Evolutionary conservation across 2,113 vertebrate genomes (phyloP).

Genomic region (Cyprinodon variegatus): DNA sequence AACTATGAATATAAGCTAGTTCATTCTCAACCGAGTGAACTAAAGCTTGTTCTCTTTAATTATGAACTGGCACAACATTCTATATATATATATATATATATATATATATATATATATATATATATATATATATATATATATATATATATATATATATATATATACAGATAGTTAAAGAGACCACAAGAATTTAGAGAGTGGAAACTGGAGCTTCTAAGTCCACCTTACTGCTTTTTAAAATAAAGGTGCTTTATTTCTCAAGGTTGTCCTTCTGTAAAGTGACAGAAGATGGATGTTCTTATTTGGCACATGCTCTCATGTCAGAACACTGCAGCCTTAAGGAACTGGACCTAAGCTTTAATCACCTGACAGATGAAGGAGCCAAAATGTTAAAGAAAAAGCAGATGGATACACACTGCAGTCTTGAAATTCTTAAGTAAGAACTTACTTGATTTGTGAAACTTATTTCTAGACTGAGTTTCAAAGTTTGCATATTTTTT

Average conservation of each 20-base stretch:
- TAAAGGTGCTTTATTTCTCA: constrained; percentile 10
- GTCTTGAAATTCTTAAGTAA: constrained; percentile 39
- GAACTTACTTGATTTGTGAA: background rate
- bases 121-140: too few relatives aligned
- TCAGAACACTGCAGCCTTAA: constrained; percentile 24
- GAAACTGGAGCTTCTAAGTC: too few relatives aligned
- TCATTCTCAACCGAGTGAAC: too few relatives aligned
- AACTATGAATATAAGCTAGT: too few relatives aligned
- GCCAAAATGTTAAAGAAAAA: constrained; percentile 14
- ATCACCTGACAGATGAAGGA: constrained; percentile 39
- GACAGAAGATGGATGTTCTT: constrained; percentile 31
- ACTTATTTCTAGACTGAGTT: background rate
- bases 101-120: too few relatives aligned
- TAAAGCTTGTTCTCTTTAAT: too few relatives aligned
- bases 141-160: too few relatives aligned
- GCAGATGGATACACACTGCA: constrained; percentile 16
- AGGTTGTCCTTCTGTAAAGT: constrained; percentile 49
- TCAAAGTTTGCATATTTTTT: background rate
- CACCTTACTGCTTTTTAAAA: background rate
- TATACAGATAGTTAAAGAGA: background rate
- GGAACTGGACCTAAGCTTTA: constrained; percentile 48
- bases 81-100: too few relatives aligned
- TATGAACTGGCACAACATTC: too few relatives aligned
- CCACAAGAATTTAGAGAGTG: background rate
- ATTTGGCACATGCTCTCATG: constrained; percentile 22